Conservation (phyloP, 2,113 vertebrate genomes). For the Otolemur garnettii region DNA sequence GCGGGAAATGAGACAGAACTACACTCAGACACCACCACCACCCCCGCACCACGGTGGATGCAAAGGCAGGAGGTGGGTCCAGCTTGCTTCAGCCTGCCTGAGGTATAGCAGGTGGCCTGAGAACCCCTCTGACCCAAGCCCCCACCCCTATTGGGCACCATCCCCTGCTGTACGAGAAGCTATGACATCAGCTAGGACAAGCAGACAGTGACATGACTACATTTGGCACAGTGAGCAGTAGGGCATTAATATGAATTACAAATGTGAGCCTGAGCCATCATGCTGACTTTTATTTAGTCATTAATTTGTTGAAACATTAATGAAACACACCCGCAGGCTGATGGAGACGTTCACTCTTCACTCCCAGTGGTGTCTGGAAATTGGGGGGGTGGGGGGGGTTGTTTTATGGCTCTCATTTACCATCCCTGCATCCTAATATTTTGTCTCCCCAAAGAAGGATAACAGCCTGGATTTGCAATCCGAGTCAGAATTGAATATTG, state of each 20-base stretch:
- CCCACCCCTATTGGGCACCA: rapidly evolving
- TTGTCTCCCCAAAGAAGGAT: background rate
- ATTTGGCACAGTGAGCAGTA: constrained; percentile 73
- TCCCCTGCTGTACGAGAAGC: background rate
- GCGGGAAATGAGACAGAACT: background rate
- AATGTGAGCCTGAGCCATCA: constrained; percentile 85
- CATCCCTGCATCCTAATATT: constrained; percentile 4
- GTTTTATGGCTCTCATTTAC: constrained; percentile 42
- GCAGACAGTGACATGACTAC: constrained; percentile 68
- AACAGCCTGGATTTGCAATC: constrained; percentile 44
- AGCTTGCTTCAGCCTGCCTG: background rate
- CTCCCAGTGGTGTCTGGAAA: constrained; percentile 74
- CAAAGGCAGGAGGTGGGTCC: background rate
- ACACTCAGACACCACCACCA: background rate
- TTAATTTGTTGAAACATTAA: constrained; percentile 86
- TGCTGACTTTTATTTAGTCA: constrained; percentile 87
- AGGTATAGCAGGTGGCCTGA: rapidly evolving
- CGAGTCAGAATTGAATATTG: background rate
- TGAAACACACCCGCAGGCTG: constrained; percentile 81
- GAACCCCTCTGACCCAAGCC: background rate
- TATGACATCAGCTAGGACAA: constrained; percentile 40
- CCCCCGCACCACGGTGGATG: background rate
- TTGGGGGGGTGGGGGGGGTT: constrained; percentile 3
- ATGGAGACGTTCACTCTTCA: constrained; percentile 71
- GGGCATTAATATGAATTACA: constrained; percentile 85